Evolutionary conservation across 2,113 vertebrate genomes (phyloP).

Genomic region (Odobenus rosmarus): DNA sequence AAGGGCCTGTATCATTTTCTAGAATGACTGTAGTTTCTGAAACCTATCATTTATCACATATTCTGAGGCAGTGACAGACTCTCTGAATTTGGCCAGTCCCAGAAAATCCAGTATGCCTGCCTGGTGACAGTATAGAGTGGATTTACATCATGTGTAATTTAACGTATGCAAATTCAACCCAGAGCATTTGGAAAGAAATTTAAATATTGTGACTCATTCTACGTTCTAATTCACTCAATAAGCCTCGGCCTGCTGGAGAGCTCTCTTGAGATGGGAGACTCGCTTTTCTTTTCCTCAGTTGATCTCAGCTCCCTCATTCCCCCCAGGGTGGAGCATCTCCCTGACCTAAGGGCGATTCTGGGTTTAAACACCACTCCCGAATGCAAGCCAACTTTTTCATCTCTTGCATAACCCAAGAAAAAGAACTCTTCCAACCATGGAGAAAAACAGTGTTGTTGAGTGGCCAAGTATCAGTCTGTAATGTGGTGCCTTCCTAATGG

Average conservation of each 20-base stretch:
- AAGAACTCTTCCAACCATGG: not conserved
- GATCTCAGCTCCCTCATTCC: not conserved
- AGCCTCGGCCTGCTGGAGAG: not conserved
- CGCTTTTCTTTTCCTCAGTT: not conserved
- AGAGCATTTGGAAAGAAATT: slow-evolving; percentile 9
- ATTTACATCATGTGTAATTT: slow-evolving; percentile 3
- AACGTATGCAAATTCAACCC: not conserved
- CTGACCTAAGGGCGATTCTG: not conserved
- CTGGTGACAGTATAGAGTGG: not conserved
- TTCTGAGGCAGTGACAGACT: not conserved
- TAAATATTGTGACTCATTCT: not conserved
- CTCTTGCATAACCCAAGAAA: slow-evolving; percentile 16
- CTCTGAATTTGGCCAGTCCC: slow-evolving; percentile 10
- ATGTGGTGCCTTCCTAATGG: not conserved
- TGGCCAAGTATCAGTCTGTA: not conserved
- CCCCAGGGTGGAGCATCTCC: not conserved
- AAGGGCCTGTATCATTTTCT: slow-evolving; percentile 32
- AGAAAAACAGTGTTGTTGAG: not conserved
- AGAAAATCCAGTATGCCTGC: not conserved
- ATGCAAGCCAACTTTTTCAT: not conserved
- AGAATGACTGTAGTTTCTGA: slow-evolving; percentile 8
- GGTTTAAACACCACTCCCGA: not conserved
- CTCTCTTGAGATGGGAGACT: not conserved
- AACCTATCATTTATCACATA: slow-evolving; percentile 11
- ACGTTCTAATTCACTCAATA: not conserved